A percentile compares a stretch with the other conserved stretches of the same genome.
phyloP scores from a whole-genome alignment of 2,888 invertebrate species.

The Lycophotia porphyrea region DNA sequence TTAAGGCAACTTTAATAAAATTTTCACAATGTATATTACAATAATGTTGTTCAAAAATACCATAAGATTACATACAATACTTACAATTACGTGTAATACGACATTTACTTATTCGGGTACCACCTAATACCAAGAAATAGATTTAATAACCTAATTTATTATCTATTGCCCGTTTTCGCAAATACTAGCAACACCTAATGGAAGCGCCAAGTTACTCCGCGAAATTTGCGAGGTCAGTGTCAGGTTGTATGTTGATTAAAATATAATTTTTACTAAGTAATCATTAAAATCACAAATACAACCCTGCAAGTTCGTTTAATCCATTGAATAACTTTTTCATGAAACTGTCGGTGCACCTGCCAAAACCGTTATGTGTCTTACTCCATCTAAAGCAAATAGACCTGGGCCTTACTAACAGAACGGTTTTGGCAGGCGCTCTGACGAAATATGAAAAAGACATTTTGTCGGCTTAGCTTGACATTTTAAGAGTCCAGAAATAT shows the following conservation, averaged over 20 bases:
- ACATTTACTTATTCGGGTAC: conserved; percentile 39
- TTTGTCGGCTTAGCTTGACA: not conserved
- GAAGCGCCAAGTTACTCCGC: not conserved
- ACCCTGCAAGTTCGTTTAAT: not conserved
- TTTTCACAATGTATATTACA: conserved; percentile 59
- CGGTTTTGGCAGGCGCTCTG: too few relatives aligned
- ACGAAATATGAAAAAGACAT: too few relatives aligned
- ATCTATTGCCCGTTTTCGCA: not conserved
- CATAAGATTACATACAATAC: conserved; percentile 58
- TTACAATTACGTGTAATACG: conserved; percentile 50
- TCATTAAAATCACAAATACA: not conserved
- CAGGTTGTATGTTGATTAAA: not conserved
- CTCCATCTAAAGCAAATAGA: too few relatives aligned
- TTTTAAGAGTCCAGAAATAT: not conserved
- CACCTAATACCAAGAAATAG: conserved; percentile 17
- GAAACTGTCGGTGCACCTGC: too few relatives aligned
- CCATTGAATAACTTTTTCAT: too few relatives aligned
- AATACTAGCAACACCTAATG: not conserved
- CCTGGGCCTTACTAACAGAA: too few relatives aligned
- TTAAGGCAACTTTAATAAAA: conserved; percentile 79
- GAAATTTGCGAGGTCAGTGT: not conserved
- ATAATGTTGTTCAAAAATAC: conserved; percentile 64
- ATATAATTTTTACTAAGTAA: not conserved
- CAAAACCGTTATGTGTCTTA: too few relatives aligned
- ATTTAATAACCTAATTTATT: conserved; percentile 10